phyloP scores from a whole-genome alignment of 2,113 vertebrate species.

The Guaruba guarouba region DNA sequence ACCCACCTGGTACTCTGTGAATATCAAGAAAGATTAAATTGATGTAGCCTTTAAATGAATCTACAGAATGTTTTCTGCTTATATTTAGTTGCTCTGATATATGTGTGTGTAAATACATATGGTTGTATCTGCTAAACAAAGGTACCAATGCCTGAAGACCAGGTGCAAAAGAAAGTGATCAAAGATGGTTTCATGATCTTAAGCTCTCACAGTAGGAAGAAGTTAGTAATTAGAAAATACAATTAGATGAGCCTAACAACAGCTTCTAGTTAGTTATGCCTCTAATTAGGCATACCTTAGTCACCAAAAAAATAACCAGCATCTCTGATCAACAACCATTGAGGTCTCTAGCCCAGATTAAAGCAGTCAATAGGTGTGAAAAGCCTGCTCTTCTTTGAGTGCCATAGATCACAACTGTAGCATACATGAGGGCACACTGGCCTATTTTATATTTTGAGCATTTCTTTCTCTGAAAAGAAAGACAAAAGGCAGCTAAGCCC shows the following conservation, averaged over 20 bases:
- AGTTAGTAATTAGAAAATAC: background rate
- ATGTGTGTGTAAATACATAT: rapidly evolving
- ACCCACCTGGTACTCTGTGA: background rate
- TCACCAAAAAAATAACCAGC: background rate
- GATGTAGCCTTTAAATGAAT: background rate
- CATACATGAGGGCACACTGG: rapidly evolving
- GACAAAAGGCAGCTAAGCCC: background rate
- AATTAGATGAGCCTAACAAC: background rate
- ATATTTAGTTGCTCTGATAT: background rate
- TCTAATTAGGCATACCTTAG: background rate
- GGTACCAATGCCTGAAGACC: background rate
- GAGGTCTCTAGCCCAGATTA: background rate
- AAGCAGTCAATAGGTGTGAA: background rate
- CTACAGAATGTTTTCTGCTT: background rate
- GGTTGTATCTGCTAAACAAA: background rate
- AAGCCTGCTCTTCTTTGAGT: background rate
- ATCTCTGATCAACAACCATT: background rate
- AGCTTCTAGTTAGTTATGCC: background rate
- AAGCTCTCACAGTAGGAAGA: background rate
- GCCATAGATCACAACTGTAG: background rate
- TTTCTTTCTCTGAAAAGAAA: background rate
- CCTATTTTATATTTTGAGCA: background rate
- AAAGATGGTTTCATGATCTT: background rate
- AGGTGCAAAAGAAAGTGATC: background rate
- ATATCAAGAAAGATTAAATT: background rate